Percentiles rank a stretch among this genome's conserved stretches.
These are phyloP conservation scores for Syrista parreyssii DNA, from an alignment of 2,888 invertebrate species.

Conservation along the genomic window DNA sequence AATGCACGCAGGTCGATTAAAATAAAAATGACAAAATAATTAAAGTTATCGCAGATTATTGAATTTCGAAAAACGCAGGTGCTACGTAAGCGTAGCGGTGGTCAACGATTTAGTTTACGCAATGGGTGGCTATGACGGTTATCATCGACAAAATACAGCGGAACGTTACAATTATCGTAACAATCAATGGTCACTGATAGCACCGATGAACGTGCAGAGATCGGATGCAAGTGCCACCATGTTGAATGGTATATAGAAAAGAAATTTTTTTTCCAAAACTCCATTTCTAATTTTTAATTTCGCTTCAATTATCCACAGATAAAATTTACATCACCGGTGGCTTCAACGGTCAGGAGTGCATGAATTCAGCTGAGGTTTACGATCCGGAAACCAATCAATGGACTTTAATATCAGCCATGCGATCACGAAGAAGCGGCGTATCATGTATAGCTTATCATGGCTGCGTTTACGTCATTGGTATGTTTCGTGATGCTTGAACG, in stretches of 20 bases:
- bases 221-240: slow-evolving; percentile 94
- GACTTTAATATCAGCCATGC: slow-evolving; percentile 85
- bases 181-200: slow-evolving; percentile 90
- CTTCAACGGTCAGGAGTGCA: slow-evolving; percentile 91
- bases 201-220: slow-evolving; percentile 88
- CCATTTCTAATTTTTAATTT: not conserved
- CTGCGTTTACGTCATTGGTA: slow-evolving; percentile 73
- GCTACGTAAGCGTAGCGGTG: slow-evolving; percentile 88
- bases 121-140: slow-evolving; percentile 90
- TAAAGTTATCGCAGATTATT: not conserved
- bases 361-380: slow-evolving; percentile 86
- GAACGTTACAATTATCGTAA: slow-evolving; percentile 85
- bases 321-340: slow-evolving; percentile 88
- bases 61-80: slow-evolving; percentile 64
- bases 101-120: slow-evolving; percentile 84
- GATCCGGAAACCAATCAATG: slow-evolving; percentile 84
- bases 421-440: slow-evolving; percentile 89
- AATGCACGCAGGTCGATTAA: slow-evolving; percentile 74
- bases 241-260: slow-evolving; percentile 72
- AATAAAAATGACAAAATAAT: not conserved
- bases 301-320: slow-evolving; percentile 64
- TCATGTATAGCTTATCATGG: slow-evolving; percentile 89
- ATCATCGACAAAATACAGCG: slow-evolving; percentile 86
- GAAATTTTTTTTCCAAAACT: slow-evolving; percentile 6
- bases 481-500: not conserved